Conservation (phyloP, 2,113 vertebrate genomes). For the Platysternon megacephalum region DNA sequence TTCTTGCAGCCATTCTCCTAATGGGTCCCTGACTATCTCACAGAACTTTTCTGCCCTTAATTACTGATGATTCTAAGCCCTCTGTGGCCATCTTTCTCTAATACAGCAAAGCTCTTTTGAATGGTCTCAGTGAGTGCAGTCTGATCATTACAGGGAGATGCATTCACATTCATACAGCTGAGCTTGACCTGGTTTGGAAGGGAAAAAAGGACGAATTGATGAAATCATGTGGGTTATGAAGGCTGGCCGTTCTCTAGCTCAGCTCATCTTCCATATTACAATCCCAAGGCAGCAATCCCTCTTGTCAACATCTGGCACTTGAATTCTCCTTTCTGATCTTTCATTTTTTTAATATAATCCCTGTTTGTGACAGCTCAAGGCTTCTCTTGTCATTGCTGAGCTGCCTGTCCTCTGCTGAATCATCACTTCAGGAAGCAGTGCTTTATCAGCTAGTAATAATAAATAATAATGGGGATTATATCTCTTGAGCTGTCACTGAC, state of each 20-base stretch:
- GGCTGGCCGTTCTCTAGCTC: accelerated
- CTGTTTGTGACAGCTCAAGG: background rate
- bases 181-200: slow-evolving; percentile 2
- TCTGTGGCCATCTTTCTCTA: accelerated
- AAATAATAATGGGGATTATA: background rate
- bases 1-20: background rate
- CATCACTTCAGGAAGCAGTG: background rate
- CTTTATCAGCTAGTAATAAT: accelerated
- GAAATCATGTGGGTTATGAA: background rate
- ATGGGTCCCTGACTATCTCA: background rate
- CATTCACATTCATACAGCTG: background rate
- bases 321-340: background rate
- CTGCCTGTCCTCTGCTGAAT: background rate
- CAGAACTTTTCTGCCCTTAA: background rate
- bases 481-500: background rate
- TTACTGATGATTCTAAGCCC: background rate
- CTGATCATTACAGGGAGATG: background rate
- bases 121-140: background rate
- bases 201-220: background rate
- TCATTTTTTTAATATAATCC: background rate
- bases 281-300: accelerated
- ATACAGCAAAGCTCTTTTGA: slow-evolving; percentile 14
- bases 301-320: background rate
- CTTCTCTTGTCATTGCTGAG: background rate
- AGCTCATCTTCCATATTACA: background rate